Conservation (phyloP, 2,888 invertebrate genomes). For the Heliconius ethilla region DNA sequence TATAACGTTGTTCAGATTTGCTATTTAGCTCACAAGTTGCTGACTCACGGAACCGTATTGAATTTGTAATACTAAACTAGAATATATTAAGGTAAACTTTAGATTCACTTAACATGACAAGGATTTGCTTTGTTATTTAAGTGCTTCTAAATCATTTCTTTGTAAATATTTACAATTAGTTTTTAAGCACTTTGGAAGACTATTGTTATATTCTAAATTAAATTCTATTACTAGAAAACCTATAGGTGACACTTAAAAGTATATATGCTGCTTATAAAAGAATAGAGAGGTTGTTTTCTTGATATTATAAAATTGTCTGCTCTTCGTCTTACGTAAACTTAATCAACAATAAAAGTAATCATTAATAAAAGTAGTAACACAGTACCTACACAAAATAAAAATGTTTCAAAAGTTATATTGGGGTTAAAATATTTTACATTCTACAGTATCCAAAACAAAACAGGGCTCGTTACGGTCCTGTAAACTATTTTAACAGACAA, state of each 20-base stretch:
- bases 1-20: constrained; percentile 38
- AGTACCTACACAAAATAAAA: background rate
- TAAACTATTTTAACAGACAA: constrained; percentile 23
- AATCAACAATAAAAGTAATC: background rate
- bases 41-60: constrained; percentile 41
- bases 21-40: constrained; percentile 39
- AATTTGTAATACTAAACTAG: constrained; percentile 47
- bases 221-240: no score
- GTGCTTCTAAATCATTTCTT: background rate
- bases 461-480: background rate
- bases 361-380: background rate
- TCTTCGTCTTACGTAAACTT: no score
- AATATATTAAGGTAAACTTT: constrained; percentile 45
- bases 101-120: constrained; percentile 14
- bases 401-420: background rate
- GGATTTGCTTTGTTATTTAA: background rate
- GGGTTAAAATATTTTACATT: background rate
- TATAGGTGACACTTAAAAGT: no score
- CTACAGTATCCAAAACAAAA: constrained; percentile 1
- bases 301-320: no score
- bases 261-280: background rate
- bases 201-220: background rate
- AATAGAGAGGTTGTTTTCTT: background rate
- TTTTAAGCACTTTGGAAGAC: no score
- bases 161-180: background rate